Percentiles rank a stretch among this genome's conserved stretches.
These are phyloP conservation scores for Erebia aethiops DNA, from an alignment of 2,888 invertebrate species.

Conservation along the genomic window DNA sequence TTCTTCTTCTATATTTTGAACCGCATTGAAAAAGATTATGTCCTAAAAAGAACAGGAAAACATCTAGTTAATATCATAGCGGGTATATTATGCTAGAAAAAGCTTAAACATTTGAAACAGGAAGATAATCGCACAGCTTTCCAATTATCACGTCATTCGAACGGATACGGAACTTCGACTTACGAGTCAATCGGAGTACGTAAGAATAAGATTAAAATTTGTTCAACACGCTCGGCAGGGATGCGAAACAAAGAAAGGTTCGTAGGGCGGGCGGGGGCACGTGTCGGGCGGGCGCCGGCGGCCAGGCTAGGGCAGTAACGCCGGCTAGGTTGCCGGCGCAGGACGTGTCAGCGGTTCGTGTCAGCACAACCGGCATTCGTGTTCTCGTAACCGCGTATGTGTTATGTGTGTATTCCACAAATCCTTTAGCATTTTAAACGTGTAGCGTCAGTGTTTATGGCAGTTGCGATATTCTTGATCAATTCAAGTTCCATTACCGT, in stretches of 20 bases:
- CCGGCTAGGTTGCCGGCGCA: slow-evolving; percentile 62
- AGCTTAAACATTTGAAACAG: neutral
- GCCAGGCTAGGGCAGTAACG: slow-evolving; percentile 57
- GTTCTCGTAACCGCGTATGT: slow-evolving; percentile 48
- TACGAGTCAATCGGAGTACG: slow-evolving; percentile 65
- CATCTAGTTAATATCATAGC: too few species aligned
- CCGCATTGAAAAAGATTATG: too few species aligned
- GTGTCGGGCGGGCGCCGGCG: slow-evolving; percentile 69
- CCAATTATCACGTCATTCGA: slow-evolving; percentile 16
- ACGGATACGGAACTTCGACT: slow-evolving; percentile 28
- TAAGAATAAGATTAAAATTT: slow-evolving; percentile 65
- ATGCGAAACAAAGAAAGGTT: slow-evolving; percentile 79
- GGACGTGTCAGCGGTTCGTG: slow-evolving; percentile 47
- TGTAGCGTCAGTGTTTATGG: slow-evolving; percentile 35
- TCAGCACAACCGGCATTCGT: slow-evolving; percentile 28
- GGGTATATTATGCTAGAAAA: neutral
- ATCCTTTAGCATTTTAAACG: slow-evolving; percentile 27
- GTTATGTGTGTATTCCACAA: slow-evolving; percentile 46
- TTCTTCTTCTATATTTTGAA: too few species aligned
- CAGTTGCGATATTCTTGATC: slow-evolving; percentile 50
- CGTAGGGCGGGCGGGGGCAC: slow-evolving; percentile 72
- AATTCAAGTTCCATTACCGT: neutral
- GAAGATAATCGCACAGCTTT: neutral
- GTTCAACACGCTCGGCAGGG: slow-evolving; percentile 63
- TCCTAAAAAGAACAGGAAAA: too few species aligned